These are phyloP conservation scores for Amaurobius ferox DNA, from an alignment of 2,888 invertebrate species.

Conservation along the genomic window DNA sequence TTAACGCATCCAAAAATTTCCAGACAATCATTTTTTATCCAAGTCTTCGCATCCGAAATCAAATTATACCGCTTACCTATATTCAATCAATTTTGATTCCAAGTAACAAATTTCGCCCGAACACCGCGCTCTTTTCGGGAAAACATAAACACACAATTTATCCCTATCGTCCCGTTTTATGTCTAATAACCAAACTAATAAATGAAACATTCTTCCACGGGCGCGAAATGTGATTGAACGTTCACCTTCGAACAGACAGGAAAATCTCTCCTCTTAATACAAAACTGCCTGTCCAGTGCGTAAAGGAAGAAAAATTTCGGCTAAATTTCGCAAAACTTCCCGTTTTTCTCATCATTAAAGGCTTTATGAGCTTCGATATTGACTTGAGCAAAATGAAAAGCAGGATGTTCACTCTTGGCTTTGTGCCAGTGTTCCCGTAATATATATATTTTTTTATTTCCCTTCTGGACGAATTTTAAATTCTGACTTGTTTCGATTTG, in stretches of 20 bases:
- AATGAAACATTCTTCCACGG: conserved; percentile 14
- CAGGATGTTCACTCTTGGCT: conserved; percentile 19
- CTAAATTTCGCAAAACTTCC: conserved; percentile 59
- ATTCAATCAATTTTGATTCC: conserved; percentile 6
- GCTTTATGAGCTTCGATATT: conserved; percentile 64
- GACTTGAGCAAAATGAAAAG: conserved; percentile 40
- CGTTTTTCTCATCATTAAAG: conserved; percentile 68
- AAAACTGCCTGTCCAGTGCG: conserved; percentile 31
- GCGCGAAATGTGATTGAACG: conserved; percentile 49
- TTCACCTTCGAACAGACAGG: background rate
- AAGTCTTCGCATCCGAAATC: background rate
- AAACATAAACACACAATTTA: no score
- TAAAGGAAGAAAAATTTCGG: conserved; percentile 54
- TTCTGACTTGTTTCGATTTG: background rate
- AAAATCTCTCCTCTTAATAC: conserved; percentile 39
- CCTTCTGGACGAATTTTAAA: background rate
- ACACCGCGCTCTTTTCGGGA: no score
- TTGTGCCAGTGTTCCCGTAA: conserved; percentile 31
- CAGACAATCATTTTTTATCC: no score
- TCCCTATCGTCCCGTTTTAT: background rate
- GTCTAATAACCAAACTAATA: background rate
- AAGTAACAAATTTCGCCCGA: no score
- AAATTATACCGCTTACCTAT: background rate
- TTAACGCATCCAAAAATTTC: no score
- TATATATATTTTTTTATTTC: background rate